Base-by-base conservation (phyloP, 2,113 vertebrate genomes). In the Peromyscus leucopus region DNA sequence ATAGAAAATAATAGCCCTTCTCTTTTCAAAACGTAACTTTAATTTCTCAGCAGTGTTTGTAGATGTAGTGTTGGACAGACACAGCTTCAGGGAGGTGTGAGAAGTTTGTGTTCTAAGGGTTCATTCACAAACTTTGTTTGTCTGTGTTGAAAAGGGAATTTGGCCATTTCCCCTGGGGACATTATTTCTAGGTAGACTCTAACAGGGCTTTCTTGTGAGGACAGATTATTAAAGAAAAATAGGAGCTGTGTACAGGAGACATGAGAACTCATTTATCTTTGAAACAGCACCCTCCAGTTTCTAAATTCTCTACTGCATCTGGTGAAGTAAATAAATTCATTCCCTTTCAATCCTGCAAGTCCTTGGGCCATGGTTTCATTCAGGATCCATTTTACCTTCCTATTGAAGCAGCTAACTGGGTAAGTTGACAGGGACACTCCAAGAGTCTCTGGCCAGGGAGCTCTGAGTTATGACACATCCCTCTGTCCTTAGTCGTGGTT, bases 141-240 rank as follows among this genome's bases (percentile, higher is more conserved):
- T 97, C 95, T 87, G 65, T 87, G 76, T 91, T 97, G 95, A 61
- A 96, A 93, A 96, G 94, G 63, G 63, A 57, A 76, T 96, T 74
- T 96, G 86, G 93, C 87, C 74, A n/a, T 96, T 96, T 93, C 90
- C 96, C 75, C 61, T 72, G 89, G 96, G 95, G 67, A 96, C 78
- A 85, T 96, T 95, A 96, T 86, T 97, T 97, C 96, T 92, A 86
- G 94, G 80, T 90, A 91, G 83, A 31, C 61, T 79, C 63, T 95
- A 84, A 96, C 72, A 95, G 42, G 51, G 55, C 82, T 96, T 92
- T 96, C 82, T 89, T 97, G 80, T 95, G 78, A 95, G 89, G 71
- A 65, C 89, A 93, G 89, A 96, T 94, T 91, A 90, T 87, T 96
- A 91, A 82, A 94, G 86, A 91, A 96, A 96, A 98, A 63, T 82